Evolutionary conservation across 2,797 vertebrate species (phyloP).

Genomic region (Manis crassicaudata): DNA sequence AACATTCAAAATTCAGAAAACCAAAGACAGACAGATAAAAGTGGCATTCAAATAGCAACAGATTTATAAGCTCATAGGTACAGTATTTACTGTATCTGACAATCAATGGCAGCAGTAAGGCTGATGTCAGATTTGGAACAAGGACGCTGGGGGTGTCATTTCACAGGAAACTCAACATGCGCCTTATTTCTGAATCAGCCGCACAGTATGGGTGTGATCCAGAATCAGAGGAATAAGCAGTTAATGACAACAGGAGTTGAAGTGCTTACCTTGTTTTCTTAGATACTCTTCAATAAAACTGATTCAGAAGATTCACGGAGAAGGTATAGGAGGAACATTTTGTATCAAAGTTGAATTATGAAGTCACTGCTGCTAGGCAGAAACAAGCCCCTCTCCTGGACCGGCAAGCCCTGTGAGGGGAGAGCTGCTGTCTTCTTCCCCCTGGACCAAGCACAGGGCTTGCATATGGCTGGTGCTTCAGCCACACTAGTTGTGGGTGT

Average conservation of each 20-base stretch:
- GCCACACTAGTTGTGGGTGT: neutral
- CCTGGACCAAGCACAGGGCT: too few species aligned
- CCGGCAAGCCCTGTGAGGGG: accelerated
- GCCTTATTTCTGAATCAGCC: neutral
- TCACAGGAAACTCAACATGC: accelerated
- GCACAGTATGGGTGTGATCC: neutral
- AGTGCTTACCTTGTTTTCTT: neutral
- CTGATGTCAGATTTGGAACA: neutral
- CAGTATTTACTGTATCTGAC: neutral
- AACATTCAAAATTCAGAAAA: neutral
- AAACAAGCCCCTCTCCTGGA: neutral
- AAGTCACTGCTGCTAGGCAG: neutral
- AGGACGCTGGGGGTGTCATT: neutral
- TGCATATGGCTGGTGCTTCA: neutral
- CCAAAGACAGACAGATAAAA: neutral
- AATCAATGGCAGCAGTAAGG: neutral
- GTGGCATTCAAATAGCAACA: neutral
- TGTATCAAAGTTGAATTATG: neutral
- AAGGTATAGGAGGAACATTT: neutral
- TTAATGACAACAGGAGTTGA: neutral
- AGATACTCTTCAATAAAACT: neutral
- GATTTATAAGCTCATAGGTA: neutral
- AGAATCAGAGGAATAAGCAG: neutral
- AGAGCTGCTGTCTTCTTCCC: too few species aligned
- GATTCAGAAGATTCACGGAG: neutral